Percentiles rank a stretch among this genome's conserved stretches.
Evolutionary conservation across 2,797 vertebrate species (phyloP).

Genomic region (Dallia pectoralis): DNA sequence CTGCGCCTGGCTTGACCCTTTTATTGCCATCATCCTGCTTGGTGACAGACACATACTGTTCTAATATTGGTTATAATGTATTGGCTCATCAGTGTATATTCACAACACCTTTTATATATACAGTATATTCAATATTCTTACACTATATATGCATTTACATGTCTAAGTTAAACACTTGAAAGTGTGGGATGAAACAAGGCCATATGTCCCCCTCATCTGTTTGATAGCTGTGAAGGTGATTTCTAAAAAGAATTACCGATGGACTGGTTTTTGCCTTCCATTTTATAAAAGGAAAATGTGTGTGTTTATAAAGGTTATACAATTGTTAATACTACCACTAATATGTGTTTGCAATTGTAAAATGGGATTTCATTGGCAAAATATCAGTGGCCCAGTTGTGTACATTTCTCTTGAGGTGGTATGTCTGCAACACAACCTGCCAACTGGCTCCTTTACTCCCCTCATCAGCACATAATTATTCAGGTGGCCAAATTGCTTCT

Average conservation of each 20-base stretch:
- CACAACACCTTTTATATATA: too few relatives aligned
- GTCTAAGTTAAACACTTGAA: neutral
- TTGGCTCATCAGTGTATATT: too few relatives aligned
- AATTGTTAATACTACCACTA: slow-evolving; percentile 30
- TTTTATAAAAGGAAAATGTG: slow-evolving; percentile 32
- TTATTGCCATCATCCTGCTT: too few relatives aligned
- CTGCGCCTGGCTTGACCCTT: too few relatives aligned
- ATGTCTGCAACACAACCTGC: slow-evolving; percentile 12
- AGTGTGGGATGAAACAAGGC: neutral
- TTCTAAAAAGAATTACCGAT: neutral
- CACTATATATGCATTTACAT: neutral
- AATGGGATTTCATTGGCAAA: slow-evolving; percentile 21
- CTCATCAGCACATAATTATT: slow-evolving; percentile 29
- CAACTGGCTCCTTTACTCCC: slow-evolving; percentile 34
- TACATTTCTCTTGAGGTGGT: neutral
- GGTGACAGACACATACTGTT: too few relatives aligned
- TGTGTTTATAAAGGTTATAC: slow-evolving; percentile 37
- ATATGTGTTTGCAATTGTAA: slow-evolving; percentile 38
- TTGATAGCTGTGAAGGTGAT: neutral
- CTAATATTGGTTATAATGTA: too few relatives aligned
- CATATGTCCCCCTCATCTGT: neutral
- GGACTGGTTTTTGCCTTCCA: neutral
- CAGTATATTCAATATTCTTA: neutral
- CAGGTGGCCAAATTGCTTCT: slow-evolving; percentile 36
- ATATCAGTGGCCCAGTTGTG: slow-evolving; percentile 18